Evolutionary conservation across 2,113 vertebrate species (phyloP).

Genomic region (Petrocephalus microphthalmus): DNA sequence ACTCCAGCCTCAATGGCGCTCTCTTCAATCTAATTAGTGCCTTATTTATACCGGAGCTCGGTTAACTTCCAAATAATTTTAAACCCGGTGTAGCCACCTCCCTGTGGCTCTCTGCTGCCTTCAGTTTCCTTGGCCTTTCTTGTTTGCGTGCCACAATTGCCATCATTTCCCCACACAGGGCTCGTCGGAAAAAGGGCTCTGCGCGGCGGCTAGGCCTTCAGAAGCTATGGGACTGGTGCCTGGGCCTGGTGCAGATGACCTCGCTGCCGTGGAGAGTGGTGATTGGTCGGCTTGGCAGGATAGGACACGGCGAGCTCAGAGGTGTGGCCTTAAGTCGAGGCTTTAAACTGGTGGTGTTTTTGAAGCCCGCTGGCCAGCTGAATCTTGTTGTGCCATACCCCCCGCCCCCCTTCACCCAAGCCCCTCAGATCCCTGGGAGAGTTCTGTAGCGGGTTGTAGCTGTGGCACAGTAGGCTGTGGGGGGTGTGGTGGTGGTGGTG

Average conservation of each 20-base stretch:
- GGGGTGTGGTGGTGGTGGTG: not conserved
- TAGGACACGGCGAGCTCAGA: slow-evolving; percentile 94
- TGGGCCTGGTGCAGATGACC: slow-evolving; percentile 93
- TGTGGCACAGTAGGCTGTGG: not conserved
- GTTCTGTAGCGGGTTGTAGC: not conserved
- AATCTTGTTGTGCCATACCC: not conserved
- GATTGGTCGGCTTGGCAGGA: slow-evolving; percentile 91
- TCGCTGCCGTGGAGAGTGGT: slow-evolving; percentile 96
- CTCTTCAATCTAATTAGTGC: not conserved
- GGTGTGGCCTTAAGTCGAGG: slow-evolving; percentile 54
- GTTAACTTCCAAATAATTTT: not conserved
- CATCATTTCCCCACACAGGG: slow-evolving; percentile 54
- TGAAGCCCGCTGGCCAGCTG: not conserved
- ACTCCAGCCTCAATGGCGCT: not conserved
- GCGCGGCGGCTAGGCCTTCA: slow-evolving; percentile 87
- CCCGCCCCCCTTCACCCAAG: not conserved
- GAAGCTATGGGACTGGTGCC: slow-evolving; percentile 97
- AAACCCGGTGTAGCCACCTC: not conserved
- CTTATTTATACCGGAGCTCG: not conserved
- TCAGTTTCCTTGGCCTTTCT: too few relatives aligned
- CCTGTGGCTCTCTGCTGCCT: not conserved
- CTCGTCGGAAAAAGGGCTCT: slow-evolving; percentile 98
- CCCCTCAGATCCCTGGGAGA: too few relatives aligned
- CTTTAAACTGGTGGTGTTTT: not conserved
- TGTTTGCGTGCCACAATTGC: not conserved